These are phyloP conservation scores for Pseudeuparius sepicola DNA, from an alignment of 2,888 invertebrate genomes.

Conservation along the genomic window DNA sequence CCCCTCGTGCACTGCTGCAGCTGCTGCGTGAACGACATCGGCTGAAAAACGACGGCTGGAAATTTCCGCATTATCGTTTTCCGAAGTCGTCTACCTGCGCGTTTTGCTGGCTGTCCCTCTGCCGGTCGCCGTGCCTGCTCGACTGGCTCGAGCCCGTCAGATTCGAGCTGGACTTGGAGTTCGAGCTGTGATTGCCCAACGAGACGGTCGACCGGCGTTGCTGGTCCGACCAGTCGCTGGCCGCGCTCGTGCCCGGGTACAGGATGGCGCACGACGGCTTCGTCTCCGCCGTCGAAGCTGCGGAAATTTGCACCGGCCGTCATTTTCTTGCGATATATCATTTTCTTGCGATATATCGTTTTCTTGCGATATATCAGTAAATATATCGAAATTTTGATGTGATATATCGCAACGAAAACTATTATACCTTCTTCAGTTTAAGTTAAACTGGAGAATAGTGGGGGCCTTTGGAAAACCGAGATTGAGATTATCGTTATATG, in stretches of 20 bases:
- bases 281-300: constrained; percentile 51
- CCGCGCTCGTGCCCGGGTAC: constrained; percentile 33
- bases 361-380: too few relatives aligned
- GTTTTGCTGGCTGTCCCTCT: constrained; percentile 30
- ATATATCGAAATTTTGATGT: too few relatives aligned
- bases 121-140: constrained; percentile 36
- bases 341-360: too few relatives aligned
- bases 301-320: too few relatives aligned
- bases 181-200: constrained; percentile 59
- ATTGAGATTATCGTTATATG: too few relatives aligned
- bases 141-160: constrained; percentile 51
- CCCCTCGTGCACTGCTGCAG: constrained; percentile 74
- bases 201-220: constrained; percentile 46
- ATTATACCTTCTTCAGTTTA: too few relatives aligned
- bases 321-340: too few relatives aligned
- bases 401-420: too few relatives aligned
- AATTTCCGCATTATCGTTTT: constrained; percentile 1
- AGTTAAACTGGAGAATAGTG: too few relatives aligned
- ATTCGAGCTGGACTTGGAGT: constrained; percentile 71
- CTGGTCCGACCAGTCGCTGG: constrained; percentile 36
- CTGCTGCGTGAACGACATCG: constrained; percentile 87
- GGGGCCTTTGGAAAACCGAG: too few relatives aligned
- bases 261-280: constrained; percentile 52
- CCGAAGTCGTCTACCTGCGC: constrained; percentile 30
- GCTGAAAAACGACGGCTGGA: constrained; percentile 38